Percentiles rank a stretch among this genome's conserved stretches.
Conservation (phyloP, 1,140 invertebrate genomes). For the Lepidotrigona ventralis region DNA sequence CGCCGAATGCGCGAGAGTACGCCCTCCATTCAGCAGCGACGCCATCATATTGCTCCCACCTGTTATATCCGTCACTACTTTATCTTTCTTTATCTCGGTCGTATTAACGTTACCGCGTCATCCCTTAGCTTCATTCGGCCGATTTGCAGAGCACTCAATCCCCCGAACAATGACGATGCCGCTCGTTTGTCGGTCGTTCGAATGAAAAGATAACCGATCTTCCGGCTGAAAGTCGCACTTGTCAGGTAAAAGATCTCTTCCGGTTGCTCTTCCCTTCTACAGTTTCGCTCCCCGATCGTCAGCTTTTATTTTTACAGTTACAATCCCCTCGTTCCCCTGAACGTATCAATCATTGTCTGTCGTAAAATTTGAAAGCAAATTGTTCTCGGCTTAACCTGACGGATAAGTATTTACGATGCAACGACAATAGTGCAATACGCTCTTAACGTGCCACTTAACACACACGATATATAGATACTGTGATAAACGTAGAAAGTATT, state of each 20-base stretch:
- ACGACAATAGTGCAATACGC: neutral
- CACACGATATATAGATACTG: neutral
- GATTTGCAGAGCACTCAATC: neutral
- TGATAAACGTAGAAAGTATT: conserved; percentile 4
- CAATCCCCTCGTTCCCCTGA: neutral
- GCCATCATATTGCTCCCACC: conserved; percentile 34
- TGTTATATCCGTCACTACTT: conserved; percentile 40
- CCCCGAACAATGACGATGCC: neutral
- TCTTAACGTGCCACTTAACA: too few species aligned
- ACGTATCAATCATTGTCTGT: neutral
- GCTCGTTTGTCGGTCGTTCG: neutral
- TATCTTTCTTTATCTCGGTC: conserved; percentile 16
- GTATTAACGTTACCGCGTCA: neutral
- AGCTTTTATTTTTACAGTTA: conserved; percentile 18
- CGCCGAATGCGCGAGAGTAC: neutral
- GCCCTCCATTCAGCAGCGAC: conserved; percentile 32
- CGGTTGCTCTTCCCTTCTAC: neutral
- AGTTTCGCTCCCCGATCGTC: neutral
- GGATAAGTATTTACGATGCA: conserved; percentile 11
- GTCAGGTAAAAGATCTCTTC: neutral
- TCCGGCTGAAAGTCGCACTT: neutral
- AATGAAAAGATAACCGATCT: neutral
- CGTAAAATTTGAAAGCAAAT: conserved; percentile 5
- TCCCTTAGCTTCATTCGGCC: neutral
- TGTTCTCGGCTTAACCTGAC: neutral